phyloP scores from a whole-genome alignment of 2,113 vertebrate genomes.

The Tragelaphus strepsiceros region DNA sequence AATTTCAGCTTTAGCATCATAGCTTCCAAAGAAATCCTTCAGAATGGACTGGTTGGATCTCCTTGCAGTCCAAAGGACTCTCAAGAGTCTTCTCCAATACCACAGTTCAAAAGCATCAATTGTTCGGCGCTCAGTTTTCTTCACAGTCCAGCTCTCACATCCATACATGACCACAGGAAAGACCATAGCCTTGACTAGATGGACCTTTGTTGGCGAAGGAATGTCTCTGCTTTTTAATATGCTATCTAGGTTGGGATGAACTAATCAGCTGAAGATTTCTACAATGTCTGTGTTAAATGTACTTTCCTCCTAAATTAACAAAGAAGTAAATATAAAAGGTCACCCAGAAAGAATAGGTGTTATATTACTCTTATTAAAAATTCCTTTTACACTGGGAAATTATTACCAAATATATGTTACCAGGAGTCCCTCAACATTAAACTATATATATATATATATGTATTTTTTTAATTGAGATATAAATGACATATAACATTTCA shows the following conservation, averaged over 20 bases:
- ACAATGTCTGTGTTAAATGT: neutral
- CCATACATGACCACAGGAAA: too few species aligned
- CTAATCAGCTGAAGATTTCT: neutral
- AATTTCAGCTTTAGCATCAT: too few species aligned
- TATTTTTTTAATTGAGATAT: neutral
- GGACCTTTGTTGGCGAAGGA: too few species aligned
- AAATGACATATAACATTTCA: neutral
- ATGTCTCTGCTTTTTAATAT: too few species aligned
- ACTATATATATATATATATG: neutral
- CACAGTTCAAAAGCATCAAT: too few species aligned
- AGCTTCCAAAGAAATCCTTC: too few species aligned
- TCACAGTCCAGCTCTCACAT: too few species aligned
- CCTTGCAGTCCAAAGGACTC: too few species aligned
- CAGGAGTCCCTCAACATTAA: neutral
- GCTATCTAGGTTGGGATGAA: neutral
- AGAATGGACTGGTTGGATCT: too few species aligned
- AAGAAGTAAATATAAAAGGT: neutral
- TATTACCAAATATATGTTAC: neutral
- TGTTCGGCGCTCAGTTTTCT: fast-evolving
- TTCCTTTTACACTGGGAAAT: neutral
- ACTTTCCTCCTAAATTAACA: neutral
- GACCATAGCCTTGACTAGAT: too few species aligned
- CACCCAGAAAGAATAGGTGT: neutral
- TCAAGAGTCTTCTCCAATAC: too few species aligned
- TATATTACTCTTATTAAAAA: neutral